Evolutionary conservation across 2,113 vertebrate genomes (phyloP).

Genomic region (Reinhardtius hippoglossoides): DNA sequence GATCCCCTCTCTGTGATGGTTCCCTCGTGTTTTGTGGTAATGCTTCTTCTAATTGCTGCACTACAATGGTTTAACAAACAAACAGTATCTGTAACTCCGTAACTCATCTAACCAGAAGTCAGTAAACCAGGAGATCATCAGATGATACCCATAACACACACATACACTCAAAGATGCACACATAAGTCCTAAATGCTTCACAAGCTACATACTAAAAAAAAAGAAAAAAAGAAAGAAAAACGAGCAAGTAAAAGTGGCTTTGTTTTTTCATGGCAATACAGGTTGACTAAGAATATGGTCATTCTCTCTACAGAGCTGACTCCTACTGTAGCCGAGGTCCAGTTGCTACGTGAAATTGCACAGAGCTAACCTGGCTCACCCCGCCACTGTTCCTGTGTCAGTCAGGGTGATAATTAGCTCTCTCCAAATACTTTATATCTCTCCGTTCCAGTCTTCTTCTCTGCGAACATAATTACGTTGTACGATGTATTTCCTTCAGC

Average conservation of each 20-base stretch:
- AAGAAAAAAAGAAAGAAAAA: slow-evolving; percentile 26
- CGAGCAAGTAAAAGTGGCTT: slow-evolving; percentile 55
- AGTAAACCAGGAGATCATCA: slow-evolving; percentile 29
- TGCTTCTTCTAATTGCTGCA: slow-evolving; percentile 20
- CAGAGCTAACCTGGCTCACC: slow-evolving; percentile 52
- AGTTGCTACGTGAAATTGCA: slow-evolving; percentile 22
- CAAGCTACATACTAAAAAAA: slow-evolving; percentile 42
- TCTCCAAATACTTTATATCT: slow-evolving; percentile 48
- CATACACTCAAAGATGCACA: slow-evolving; percentile 27
- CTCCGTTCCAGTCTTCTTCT: slow-evolving; percentile 35
- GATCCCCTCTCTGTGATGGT: slow-evolving; percentile 27
- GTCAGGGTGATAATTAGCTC: slow-evolving; percentile 62
- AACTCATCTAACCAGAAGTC: slow-evolving; percentile 31
- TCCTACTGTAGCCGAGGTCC: slow-evolving; percentile 30
- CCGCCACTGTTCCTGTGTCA: slow-evolving; percentile 35
- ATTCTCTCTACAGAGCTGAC: slow-evolving; percentile 37
- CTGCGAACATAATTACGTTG: slow-evolving; percentile 57
- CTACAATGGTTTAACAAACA: slow-evolving; percentile 14
- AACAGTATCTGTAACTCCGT: slow-evolving; percentile 13
- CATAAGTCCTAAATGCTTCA: slow-evolving; percentile 44
- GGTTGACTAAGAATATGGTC: slow-evolving; percentile 33
- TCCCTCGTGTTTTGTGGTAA: not conserved
- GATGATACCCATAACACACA: slow-evolving; percentile 27
- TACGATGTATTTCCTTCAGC: slow-evolving; percentile 43
- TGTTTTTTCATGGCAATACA: slow-evolving; percentile 28